Evolutionary conservation across 2,797 vertebrate genomes (phyloP).

Genomic region (Tinamus major): DNA sequence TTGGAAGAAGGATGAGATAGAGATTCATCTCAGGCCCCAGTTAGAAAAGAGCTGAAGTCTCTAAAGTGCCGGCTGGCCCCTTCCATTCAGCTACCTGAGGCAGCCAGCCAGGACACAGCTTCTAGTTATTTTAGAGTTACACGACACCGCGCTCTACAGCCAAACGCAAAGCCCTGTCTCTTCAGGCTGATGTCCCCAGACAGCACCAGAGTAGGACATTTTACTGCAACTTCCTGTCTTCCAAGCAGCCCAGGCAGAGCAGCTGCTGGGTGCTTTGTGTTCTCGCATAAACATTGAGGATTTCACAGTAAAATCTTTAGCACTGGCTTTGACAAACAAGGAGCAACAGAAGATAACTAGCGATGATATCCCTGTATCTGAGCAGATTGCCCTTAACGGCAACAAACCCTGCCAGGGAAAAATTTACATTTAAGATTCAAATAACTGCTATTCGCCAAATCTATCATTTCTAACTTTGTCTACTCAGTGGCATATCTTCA

Average conservation of each 20-base stretch:
- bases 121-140: neutral
- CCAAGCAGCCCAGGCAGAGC: constrained; percentile 13
- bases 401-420: neutral
- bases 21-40: neutral
- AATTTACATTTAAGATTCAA: neutral
- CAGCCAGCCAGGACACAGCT: neutral
- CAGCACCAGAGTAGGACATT: neutral
- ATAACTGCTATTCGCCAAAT: neutral
- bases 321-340: neutral
- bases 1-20: neutral
- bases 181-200: neutral
- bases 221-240: neutral
- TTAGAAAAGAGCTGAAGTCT: accelerated
- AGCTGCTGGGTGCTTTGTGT: neutral
- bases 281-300: neutral
- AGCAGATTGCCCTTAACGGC: neutral
- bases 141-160: neutral
- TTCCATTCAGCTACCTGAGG: neutral
- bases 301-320: neutral
- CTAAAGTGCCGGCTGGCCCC: neutral
- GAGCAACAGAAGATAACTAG: constrained; percentile 5
- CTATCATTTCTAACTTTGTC: neutral
- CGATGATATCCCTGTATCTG: neutral
- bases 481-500: neutral
- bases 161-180: neutral